Base-by-base conservation (phyloP, 2,888 invertebrate genomes). In the Atrina japonica region DNA sequence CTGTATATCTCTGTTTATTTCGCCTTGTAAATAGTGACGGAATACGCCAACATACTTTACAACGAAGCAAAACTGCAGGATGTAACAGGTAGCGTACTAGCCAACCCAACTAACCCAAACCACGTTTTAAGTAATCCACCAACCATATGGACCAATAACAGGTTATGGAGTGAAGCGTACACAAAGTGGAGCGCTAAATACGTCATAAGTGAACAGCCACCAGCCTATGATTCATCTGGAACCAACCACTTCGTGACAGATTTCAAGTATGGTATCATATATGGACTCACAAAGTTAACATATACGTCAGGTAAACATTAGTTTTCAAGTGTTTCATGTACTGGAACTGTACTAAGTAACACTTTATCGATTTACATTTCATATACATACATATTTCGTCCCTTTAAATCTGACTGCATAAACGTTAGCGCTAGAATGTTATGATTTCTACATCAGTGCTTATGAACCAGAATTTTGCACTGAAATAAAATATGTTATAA, bases 231-330 rank as follows among this genome's bases (percentile, higher is more conserved):
- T 25, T 14, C 25, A 25, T 35, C 40, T 18, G 61, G 41, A 23
- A 18, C 49, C 1, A 45, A 43, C 7, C 68, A 68, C 40, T 68
- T 47, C 58, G 61, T 68, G 1, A 68, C 55, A 25, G 55, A 61
- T 25, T 68, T 55, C 21, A 55, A 45, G 40, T 45, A 47, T 63
- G 68, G 68, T 21, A 66, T 66, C 27, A 55, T 45, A 18, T 45
- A 30, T 25, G 65, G 45, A 5, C n/a, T 30, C 9, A 56, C 45
- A 18, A 47, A 47, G 35, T 41, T 66, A 23, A 29, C 27, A 7
- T 49, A 56, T 27, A 29, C 23, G 6, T 56, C 56, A 45, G 65
- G 65, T 66, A 56, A 61, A 40, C 1, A 18, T 49, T 49, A 14
- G 1, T 16, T 21, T 3, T 1, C 21, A 25, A 49, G 45, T 18